Evolutionary conservation across 2,113 vertebrate genomes (phyloP).

Genomic region (Salminus brasiliensis): DNA sequence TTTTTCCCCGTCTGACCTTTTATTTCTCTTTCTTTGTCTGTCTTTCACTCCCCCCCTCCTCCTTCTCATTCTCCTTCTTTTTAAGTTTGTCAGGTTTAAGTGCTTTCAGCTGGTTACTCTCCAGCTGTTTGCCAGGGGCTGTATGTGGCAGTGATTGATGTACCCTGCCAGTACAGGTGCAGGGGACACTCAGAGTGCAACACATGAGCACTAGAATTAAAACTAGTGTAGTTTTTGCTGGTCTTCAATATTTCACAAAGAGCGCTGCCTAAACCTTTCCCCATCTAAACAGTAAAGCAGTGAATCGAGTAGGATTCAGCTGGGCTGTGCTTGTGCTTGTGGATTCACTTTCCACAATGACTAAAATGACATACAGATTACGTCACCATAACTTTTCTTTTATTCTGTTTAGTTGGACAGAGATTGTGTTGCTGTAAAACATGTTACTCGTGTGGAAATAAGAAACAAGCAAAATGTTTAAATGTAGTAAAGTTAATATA

Average conservation of each 20-base stretch:
- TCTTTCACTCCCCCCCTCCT: conserved; percentile 23
- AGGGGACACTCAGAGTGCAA: conserved; percentile 10
- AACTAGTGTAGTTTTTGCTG: neutral
- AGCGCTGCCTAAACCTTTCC: neutral
- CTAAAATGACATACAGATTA: no score
- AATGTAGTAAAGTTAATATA: no score
- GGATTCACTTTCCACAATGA: no score
- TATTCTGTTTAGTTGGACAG: no score
- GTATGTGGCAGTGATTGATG: conserved; percentile 56
- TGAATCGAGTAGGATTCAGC: no score
- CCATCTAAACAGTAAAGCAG: no score
- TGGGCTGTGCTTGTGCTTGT: no score
- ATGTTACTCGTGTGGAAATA: no score
- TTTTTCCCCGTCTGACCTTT: conserved; percentile 27
- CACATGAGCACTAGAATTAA: conserved; percentile 12
- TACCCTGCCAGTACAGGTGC: conserved; percentile 41
- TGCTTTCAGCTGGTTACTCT: conserved; percentile 51
- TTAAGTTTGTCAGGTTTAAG: conserved; percentile 51
- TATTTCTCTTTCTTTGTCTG: conserved; percentile 32
- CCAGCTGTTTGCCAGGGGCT: conserved; percentile 54
- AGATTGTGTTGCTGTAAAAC: no score
- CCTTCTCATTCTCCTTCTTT: conserved; percentile 42
- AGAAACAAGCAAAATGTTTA: no score
- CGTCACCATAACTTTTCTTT: no score
- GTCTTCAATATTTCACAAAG: neutral